Evolutionary conservation across 2,888 invertebrate genomes (phyloP), one percentile per base, ranked within the genome.

Genomic region (Sclerodermus sp.): DNA sequence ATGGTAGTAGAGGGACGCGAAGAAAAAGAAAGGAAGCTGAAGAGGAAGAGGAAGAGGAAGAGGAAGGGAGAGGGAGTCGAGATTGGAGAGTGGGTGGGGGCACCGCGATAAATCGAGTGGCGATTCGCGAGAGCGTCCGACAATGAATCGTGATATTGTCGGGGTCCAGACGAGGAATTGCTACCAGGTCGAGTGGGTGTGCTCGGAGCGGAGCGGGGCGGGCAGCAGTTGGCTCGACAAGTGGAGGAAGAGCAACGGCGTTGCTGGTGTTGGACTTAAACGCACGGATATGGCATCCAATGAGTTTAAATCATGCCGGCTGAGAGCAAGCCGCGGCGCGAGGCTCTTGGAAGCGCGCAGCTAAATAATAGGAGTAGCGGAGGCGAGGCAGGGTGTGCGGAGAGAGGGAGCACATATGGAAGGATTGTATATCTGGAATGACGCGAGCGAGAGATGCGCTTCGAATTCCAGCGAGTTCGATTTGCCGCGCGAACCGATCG

Each of bases 271-370:
- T 60, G 59, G 60, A 55, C 50, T 57, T 51, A 52, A 58, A 62
- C 55, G 57, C 66, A 60, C 62, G 69, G 56, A 67, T 68, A 59
- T 68, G 70, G 66, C 69, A 73, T 60, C 71, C 73, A 74, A 74
- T 74, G 70, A 74, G 73, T 68, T 73, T 73, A 74, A 74, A 74
- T 74, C 73, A 74, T 70, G 66, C 65, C 58, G 56, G 56, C 56
- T 58, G 55, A 34, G 34, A 34, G 34, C 12, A n/a, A n/a, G n/a
- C n/a, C n/a, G n/a, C n/a, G n/a, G 34, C 4, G 34, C 34, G 34
- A 34, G 13, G 13, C 6, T n/a, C 12, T 15, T 34, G 4, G 34
- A 13, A 34, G 34, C 12, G 4, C 2, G 10, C 12, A 34, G 12
- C 13, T 34, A 34, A 34, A 34, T 34, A 34, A 34, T 12, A 12